These are phyloP conservation scores for Montipora capitata DNA, from an alignment of 92 coral and sea anemone genomes.

Conservation along the genomic window DNA sequence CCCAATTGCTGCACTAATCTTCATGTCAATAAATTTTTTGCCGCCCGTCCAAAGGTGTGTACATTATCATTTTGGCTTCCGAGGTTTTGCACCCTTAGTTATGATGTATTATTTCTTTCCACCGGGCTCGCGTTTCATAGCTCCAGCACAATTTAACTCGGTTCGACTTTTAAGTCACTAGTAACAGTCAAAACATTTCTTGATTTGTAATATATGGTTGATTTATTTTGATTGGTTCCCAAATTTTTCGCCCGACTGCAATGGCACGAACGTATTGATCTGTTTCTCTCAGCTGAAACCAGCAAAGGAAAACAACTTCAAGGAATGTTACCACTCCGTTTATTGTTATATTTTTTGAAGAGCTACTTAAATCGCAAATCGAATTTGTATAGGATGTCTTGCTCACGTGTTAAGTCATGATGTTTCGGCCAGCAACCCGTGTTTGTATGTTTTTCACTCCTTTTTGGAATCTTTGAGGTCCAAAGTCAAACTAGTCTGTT, in stretches of 20 bases:
- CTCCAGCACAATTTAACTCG: too few relatives aligned
- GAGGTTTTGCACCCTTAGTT: too few relatives aligned
- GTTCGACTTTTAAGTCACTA: too few relatives aligned
- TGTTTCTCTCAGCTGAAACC: not conserved
- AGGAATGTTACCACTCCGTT: not conserved
- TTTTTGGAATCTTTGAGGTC: not conserved
- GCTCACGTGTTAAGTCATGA: conserved; percentile 11
- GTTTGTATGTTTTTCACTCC: not conserved
- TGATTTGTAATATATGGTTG: not conserved
- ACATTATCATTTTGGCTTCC: too few relatives aligned
- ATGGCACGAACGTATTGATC: not conserved
- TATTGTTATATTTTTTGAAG: not conserved
- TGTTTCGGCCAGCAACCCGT: not conserved
- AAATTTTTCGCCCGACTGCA: too few relatives aligned
- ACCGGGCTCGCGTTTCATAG: too few relatives aligned
- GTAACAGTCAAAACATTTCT: not conserved
- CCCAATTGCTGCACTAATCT: too few relatives aligned
- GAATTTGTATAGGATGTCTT: not conserved
- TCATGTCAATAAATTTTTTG: too few relatives aligned
- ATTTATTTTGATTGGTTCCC: not conserved
- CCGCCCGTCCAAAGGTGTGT: too few relatives aligned
- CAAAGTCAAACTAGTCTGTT: conserved; percentile 4
- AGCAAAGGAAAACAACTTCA: not conserved
- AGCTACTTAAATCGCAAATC: not conserved
- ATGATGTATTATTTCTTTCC: too few relatives aligned